These are phyloP conservation scores for Spea multiplicata DNA, from an alignment of 2,113 vertebrate genomes.

Conservation along the genomic window DNA sequence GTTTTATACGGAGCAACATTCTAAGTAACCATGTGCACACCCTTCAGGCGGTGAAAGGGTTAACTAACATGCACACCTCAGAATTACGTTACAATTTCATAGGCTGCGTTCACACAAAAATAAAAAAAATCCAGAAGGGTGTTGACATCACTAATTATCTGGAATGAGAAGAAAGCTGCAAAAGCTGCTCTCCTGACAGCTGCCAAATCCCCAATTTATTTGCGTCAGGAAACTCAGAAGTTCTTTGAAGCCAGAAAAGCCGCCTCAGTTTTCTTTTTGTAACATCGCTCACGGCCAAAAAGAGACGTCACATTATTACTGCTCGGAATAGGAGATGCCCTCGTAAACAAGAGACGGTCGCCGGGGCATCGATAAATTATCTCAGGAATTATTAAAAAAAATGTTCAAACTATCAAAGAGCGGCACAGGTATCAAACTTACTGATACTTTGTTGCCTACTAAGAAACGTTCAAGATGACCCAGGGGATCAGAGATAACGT, in stretches of 20 bases:
- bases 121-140: background rate
- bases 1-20: background rate
- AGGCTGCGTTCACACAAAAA: slow-evolving; percentile 18
- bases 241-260: slow-evolving; percentile 23
- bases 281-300: slow-evolving; percentile 10
- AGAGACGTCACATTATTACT: background rate
- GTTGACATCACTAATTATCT: slow-evolving; percentile 43
- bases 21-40: background rate
- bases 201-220: slow-evolving; percentile 42
- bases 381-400: too few relatives aligned
- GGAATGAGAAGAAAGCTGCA: slow-evolving; percentile 33
- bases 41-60: too few relatives aligned
- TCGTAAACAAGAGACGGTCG: background rate
- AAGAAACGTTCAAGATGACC: too few relatives aligned
- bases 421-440: too few relatives aligned
- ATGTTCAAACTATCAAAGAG: too few relatives aligned
- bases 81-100: slow-evolving; percentile 21
- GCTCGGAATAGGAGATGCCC: background rate
- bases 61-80: too few relatives aligned
- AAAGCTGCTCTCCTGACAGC: slow-evolving; percentile 28
- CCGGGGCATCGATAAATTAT: too few relatives aligned
- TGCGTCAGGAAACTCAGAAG: slow-evolving; percentile 19
- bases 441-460: too few relatives aligned
- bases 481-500: too few relatives aligned
- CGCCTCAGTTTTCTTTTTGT: slow-evolving; percentile 6